phyloP scores from a whole-genome alignment of 2,888 invertebrate genomes.

The Chydorus sphaericus region DNA sequence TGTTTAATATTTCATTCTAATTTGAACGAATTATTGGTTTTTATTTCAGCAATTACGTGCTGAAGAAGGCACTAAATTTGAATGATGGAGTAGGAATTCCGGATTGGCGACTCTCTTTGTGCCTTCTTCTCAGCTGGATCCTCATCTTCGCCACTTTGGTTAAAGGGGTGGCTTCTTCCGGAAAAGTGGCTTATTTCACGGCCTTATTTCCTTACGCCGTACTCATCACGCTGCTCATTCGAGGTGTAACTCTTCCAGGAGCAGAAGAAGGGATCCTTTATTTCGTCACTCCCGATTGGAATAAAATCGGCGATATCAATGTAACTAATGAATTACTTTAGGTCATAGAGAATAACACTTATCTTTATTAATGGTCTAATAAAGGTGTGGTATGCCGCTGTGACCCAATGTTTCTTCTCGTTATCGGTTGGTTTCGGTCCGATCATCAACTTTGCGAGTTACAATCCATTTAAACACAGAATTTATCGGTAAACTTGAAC shows the following conservation, averaged over 20 bases:
- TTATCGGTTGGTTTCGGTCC: conserved; percentile 57
- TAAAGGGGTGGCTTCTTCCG: conserved; percentile 25
- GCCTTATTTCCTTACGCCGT: conserved; percentile 72
- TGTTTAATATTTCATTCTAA: not conserved
- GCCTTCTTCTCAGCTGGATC: conserved; percentile 50
- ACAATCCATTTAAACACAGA: conserved; percentile 53
- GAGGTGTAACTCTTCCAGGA: conserved; percentile 48
- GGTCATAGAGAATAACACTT: not conserved
- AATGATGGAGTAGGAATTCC: conserved; percentile 42
- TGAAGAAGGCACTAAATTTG: conserved; percentile 35
- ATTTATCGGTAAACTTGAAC: conserved; percentile 42
- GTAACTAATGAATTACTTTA: conserved; percentile 31
- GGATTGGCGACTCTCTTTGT: conserved; percentile 50
- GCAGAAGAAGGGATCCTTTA: conserved; percentile 57
- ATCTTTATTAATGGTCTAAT: not conserved
- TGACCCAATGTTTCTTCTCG: conserved; percentile 65
- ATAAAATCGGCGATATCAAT: conserved; percentile 48
- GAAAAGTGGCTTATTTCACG: conserved; percentile 53
- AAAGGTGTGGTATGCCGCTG: conserved; percentile 62
- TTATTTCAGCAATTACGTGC: conserved; percentile 28
- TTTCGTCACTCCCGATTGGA: conserved; percentile 66
- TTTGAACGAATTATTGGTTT: not conserved
- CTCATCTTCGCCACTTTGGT: conserved; percentile 51
- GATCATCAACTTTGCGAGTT: conserved; percentile 62
- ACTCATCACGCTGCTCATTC: conserved; percentile 53